Evolutionary conservation across 1,140 invertebrate genomes (phyloP).

Genomic region (Ptiloglossa arizonensis): DNA sequence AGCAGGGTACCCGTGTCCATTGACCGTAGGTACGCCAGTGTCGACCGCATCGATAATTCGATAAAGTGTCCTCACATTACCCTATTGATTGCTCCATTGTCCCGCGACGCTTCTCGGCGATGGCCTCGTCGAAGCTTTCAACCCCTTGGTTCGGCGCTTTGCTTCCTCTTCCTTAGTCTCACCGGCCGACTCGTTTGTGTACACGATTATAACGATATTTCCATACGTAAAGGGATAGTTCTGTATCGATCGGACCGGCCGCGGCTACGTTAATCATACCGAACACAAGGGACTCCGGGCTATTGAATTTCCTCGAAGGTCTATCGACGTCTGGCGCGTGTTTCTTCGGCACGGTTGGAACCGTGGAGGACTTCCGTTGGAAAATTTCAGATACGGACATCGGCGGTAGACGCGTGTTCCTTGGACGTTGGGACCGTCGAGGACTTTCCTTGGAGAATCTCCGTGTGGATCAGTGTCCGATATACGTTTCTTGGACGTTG

Average conservation of each 20-base stretch:
- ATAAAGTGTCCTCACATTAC: slow-evolving; percentile 81
- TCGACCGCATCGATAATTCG: slow-evolving; percentile 80
- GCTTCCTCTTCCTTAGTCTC: slow-evolving; percentile 63
- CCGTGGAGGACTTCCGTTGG: too few relatives aligned
- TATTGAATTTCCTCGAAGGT: slow-evolving; percentile 25
- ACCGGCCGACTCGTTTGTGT: slow-evolving; percentile 65
- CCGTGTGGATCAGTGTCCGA: too few relatives aligned
- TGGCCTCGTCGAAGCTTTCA: slow-evolving; percentile 71
- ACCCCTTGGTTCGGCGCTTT: slow-evolving; percentile 62
- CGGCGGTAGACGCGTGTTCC: too few relatives aligned
- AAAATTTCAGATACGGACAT: too few relatives aligned
- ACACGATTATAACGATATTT: slow-evolving; percentile 57
- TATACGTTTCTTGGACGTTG: too few relatives aligned
- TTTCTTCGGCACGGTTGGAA: too few relatives aligned
- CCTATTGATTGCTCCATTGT: slow-evolving; percentile 83
- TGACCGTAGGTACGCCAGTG: slow-evolving; percentile 72
- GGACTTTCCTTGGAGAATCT: too few relatives aligned
- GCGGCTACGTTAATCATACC: slow-evolving; percentile 22
- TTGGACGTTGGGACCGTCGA: too few relatives aligned
- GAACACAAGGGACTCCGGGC: background rate
- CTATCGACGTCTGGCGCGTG: too few relatives aligned
- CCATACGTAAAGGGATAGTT: slow-evolving; percentile 51
- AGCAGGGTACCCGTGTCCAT: slow-evolving; percentile 71
- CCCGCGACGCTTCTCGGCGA: slow-evolving; percentile 66
- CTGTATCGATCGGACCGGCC: slow-evolving; percentile 28